phyloP scores from a whole-genome alignment of 2,113 vertebrate genomes.

The Equus przewalskii region DNA sequence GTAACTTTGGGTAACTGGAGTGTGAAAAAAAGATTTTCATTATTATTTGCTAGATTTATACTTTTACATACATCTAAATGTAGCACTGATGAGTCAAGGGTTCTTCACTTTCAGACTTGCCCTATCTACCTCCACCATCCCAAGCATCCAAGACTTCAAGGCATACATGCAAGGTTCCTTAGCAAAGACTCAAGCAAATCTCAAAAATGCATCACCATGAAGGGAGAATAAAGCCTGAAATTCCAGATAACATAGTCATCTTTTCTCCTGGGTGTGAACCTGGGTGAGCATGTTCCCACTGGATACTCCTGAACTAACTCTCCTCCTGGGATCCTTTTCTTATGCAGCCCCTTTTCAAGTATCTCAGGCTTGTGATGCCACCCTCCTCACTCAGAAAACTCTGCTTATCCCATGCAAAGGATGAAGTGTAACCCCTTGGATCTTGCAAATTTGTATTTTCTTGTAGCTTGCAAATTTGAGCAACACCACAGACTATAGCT shows the following conservation, averaged over 20 bases:
- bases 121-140: background rate
- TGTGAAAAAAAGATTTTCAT: conserved; percentile 32
- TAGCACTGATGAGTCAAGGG: background rate
- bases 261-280: background rate
- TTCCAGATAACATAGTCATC: background rate
- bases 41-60: conserved; percentile 38
- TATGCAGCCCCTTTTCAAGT: background rate
- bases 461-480: conserved; percentile 21
- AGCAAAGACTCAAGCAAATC: background rate
- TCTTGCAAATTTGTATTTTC: conserved; percentile 1
- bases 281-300: background rate
- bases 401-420: background rate
- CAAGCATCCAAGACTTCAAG: background rate
- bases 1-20: background rate
- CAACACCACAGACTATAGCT: background rate
- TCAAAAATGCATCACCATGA: background rate
- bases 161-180: background rate
- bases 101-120: background rate
- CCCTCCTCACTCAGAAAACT: background rate
- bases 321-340: background rate
- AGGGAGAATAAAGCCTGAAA: background rate
- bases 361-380: background rate
- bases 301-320: background rate
- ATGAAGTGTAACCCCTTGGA: background rate
- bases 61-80: background rate